Conservation (phyloP, 1,140 invertebrate species). For the Vanessa tameamea region DNA sequence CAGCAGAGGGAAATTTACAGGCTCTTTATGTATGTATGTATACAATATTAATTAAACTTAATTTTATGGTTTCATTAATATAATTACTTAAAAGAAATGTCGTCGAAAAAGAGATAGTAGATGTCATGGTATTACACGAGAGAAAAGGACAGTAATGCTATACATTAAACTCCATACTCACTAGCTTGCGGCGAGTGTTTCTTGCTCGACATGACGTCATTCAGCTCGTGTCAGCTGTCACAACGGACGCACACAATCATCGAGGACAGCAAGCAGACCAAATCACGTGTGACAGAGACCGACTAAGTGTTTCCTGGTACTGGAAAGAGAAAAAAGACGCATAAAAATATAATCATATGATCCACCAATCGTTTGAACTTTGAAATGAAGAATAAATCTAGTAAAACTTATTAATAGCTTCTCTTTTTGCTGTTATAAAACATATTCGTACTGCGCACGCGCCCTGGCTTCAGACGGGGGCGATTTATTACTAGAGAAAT, state of each 20-base stretch:
- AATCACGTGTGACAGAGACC: constrained; percentile 12
- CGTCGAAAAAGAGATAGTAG: not conserved
- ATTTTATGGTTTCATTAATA: no score
- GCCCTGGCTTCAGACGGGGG: no score
- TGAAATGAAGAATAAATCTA: no score
- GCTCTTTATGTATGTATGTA: no score
- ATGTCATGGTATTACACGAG: not conserved
- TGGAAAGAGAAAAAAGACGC: constrained; percentile 17
- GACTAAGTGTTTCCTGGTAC: not conserved
- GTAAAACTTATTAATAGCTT: no score
- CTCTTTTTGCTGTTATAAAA: no score
- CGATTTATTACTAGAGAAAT: no score
- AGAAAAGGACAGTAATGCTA: not conserved
- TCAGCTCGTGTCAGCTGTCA: constrained; percentile 68
- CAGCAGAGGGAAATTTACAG: no score
- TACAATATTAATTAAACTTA: no score
- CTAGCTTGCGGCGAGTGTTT: constrained; percentile 72
- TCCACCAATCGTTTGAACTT: not conserved
- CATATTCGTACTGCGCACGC: no score
- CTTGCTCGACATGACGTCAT: constrained; percentile 68
- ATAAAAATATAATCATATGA: not conserved
- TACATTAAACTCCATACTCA: constrained; percentile 41
- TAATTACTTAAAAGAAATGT: no score
- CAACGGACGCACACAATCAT: constrained; percentile 68
- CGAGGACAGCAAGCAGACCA: constrained; percentile 38